Base-by-base conservation (phyloP, 2,797 vertebrate genomes). In the Corythornis leucogaster region DNA sequence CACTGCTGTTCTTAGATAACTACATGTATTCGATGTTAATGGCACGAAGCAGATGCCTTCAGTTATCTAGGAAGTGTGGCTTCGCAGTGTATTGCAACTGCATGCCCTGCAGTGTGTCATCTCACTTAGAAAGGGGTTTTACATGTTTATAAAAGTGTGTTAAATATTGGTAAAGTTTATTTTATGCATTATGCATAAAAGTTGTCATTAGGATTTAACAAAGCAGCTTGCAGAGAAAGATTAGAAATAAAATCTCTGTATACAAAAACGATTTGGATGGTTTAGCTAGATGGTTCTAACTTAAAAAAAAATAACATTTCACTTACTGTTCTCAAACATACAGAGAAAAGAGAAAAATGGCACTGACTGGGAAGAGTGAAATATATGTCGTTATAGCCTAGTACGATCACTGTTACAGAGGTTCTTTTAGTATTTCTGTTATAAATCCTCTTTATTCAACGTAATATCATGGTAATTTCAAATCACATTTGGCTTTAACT, bases 151-250 rank as follows among this genome's bases (percentile, higher is more conserved):
- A 96, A 97, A 97, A 97, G 94, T 96, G 95, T 92, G 94, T 97
- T 96, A 95, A 96, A 97, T 97, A 97, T 97, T 97, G 96, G 96
- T 97, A 97, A 97, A 97, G 96, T 98, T 97, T 97, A 96, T 97
- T 97, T 97, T 97, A 98, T 97, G 97, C 96, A 97, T 97, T 97
- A 97, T 97, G 95, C 96, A 97, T 98, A 97, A 97, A 98, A 97
- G 94, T 97, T 97, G 95, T 97, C 97, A 97, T 98, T 97, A 97
- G 96, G 96, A 97, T 97, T 97, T 98, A 97, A 98, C 97, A 98
- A 98, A 97, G 96, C 97, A 97, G 97, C 97, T 97, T 98, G 96
- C 96, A 95, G 94, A 94, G 95, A 92, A 96, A 97, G 97, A 98
- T 97, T 97, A 98, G 97, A 97, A 97, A 97, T 97, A 97, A 98